These are phyloP conservation scores for Dryococelus australis DNA, from an alignment of 2,888 invertebrate genomes.

Conservation along the genomic window DNA sequence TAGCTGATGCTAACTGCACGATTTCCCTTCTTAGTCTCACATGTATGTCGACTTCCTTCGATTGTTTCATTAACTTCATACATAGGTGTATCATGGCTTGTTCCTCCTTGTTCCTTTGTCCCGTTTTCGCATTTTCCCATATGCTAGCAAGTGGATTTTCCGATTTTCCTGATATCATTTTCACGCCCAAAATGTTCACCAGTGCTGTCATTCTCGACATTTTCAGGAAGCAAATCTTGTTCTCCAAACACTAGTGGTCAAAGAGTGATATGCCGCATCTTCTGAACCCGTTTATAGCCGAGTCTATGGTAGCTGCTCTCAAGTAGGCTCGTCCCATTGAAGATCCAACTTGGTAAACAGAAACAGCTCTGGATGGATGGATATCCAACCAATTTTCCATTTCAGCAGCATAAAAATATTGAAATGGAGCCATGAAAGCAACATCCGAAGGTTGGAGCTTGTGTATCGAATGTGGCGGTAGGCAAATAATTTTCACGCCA, in stretches of 20 bases:
- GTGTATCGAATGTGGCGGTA: slow-evolving; percentile 45
- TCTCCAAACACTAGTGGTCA: slow-evolving; percentile 25
- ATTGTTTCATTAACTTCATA: not conserved
- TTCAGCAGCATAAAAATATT: slow-evolving; percentile 35
- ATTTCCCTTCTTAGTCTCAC: slow-evolving; percentile 8
- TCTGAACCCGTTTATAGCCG: slow-evolving; percentile 34
- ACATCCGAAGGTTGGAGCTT: slow-evolving; percentile 45
- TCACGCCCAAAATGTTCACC: not conserved
- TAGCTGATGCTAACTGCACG: not conserved
- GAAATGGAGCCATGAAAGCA: slow-evolving; percentile 44
- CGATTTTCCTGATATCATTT: no score
- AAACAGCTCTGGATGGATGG: slow-evolving; percentile 31
- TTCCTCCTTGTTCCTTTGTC: no score
- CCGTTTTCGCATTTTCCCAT: no score
- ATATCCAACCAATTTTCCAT: slow-evolving; percentile 33
- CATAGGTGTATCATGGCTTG: no score
- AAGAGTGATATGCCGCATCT: slow-evolving; percentile 27
- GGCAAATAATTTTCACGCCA: slow-evolving; percentile 42
- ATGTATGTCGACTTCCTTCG: not conserved
- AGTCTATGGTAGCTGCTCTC: no score
- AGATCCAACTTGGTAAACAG: slow-evolving; percentile 32
- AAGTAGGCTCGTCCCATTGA: no score
- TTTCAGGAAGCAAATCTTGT: not conserved
- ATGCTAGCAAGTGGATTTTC: no score
- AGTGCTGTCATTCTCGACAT: not conserved